Evolutionary conservation across 2,888 invertebrate species (phyloP), one percentile per base, ranked within the genome.

Genomic region (Drosophila subsilvestris): DNA sequence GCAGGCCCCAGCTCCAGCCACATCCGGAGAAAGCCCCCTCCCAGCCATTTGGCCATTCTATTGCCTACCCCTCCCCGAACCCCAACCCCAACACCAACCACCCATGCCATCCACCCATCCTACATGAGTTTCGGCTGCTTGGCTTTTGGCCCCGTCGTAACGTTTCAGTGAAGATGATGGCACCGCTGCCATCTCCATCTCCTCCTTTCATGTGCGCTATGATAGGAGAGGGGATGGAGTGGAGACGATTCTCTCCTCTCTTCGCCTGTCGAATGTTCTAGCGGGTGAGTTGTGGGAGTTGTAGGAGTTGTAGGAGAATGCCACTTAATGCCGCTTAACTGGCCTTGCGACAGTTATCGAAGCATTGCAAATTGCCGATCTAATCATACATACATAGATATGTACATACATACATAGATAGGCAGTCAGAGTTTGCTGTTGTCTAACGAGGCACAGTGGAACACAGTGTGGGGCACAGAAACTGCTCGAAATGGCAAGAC

Each of bases 351-450:
- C 83, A 84, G 68, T 78, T 82, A 90, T 88, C 90, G 90, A 90
- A 88, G 76, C 90, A 80, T 89, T 79, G 80, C 84, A 85, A 87
- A 88, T 90, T 86, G 77, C 77, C 78, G 78, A 89, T 87, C 81
- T 89, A 89, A 90, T 90, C 83, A 80, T 57, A 79, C 66, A 59
- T 56, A 22, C 55, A n/a, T n/a, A n/a, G n/a, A n/a, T n/a, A n/a
- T n/a, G n/a, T n/a, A 53, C 32, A 50, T 4, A 22, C 6, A n/a
- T n/a, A n/a, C n/a, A n/a, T n/a, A n/a, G n/a, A n/a, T n/a, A n/a
- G 25, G 6, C 22, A 22, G 22, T 6, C 25, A 25, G 60, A 12
- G 20, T 42, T 6, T 14, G n/a, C 20, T 48, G 53, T 51, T 18
- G 14, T 37, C 37, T n/a, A 37, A 27, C 53, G 12, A 50, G 25